phyloP scores from a whole-genome alignment of 2,113 vertebrate genomes.

The Dromas ardeola region DNA sequence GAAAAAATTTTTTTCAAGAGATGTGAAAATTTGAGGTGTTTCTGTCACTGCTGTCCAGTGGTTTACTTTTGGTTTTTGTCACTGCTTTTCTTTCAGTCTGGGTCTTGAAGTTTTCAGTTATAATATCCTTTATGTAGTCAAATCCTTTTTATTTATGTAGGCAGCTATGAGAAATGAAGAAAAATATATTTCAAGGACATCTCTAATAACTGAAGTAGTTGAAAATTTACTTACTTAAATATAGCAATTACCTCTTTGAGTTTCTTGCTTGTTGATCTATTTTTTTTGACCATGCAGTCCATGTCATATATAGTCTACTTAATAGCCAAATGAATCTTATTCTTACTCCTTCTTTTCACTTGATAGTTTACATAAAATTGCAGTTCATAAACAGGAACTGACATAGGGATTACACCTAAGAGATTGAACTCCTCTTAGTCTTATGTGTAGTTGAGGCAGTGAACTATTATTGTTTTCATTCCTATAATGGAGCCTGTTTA shows the following conservation, averaged over 20 bases:
- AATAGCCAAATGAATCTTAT: neutral
- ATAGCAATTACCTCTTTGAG: neutral
- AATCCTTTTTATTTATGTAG: neutral
- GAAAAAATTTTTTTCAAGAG: neutral
- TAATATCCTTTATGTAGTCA: neutral
- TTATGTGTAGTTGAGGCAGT: neutral
- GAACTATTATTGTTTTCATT: neutral
- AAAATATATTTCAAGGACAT: neutral
- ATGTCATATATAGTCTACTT: neutral
- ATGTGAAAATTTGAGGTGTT: neutral
- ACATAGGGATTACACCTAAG: too few species aligned
- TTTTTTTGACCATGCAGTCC: neutral
- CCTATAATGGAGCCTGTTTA: neutral
- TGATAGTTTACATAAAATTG: neutral
- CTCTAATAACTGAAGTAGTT: neutral
- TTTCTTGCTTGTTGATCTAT: neutral
- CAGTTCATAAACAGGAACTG: neutral
- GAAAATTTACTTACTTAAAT: neutral
- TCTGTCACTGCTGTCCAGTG: neutral
- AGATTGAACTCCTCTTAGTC: neutral
- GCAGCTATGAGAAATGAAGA: neutral
- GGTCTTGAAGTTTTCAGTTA: neutral
- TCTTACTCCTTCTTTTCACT: neutral
- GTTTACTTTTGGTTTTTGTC: neutral
- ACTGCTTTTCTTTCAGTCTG: neutral